Conservation (phyloP, 2,888 invertebrate species). For the Choristoneura rosaceana region DNA sequence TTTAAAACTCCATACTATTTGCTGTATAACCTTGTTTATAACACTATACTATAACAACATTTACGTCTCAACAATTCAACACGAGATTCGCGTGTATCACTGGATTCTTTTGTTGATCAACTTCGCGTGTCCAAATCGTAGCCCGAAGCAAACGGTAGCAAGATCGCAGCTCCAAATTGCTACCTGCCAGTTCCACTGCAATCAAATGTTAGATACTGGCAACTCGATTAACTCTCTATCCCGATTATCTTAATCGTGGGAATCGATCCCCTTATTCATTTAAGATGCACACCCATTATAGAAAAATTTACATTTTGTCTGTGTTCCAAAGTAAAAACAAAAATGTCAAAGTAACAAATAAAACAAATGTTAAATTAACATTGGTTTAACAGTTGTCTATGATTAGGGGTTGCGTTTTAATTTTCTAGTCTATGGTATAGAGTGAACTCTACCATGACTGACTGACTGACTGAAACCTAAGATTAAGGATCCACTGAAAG, state of each 20-base stretch:
- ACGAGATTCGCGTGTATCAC: slow-evolving; percentile 39
- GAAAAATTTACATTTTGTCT: too few relatives aligned
- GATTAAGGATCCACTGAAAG: too few relatives aligned
- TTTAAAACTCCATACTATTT: too few relatives aligned
- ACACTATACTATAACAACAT: neutral
- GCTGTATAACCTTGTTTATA: neutral
- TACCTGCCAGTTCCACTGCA: slow-evolving; percentile 61
- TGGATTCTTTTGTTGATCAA: slow-evolving; percentile 35
- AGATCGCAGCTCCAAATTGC: slow-evolving; percentile 66
- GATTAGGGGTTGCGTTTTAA: too few relatives aligned
- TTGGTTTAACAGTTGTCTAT: too few relatives aligned
- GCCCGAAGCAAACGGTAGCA: slow-evolving; percentile 70
- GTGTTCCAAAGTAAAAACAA: too few relatives aligned
- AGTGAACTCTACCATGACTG: too few relatives aligned
- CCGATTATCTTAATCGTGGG: slow-evolving; percentile 67
- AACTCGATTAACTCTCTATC: slow-evolving; percentile 46
- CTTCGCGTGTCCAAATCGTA: slow-evolving; percentile 65
- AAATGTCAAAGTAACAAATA: too few relatives aligned
- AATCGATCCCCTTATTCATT: slow-evolving; percentile 56
- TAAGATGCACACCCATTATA: too few relatives aligned
- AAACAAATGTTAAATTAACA: slow-evolving; percentile 15
- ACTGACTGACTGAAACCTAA: too few relatives aligned
- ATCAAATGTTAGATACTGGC: slow-evolving; percentile 43
- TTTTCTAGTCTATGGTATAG: too few relatives aligned
- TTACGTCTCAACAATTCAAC: too few relatives aligned